phyloP scores from a whole-genome alignment of 2,113 vertebrate genomes.

The Electrona antarctica region DNA sequence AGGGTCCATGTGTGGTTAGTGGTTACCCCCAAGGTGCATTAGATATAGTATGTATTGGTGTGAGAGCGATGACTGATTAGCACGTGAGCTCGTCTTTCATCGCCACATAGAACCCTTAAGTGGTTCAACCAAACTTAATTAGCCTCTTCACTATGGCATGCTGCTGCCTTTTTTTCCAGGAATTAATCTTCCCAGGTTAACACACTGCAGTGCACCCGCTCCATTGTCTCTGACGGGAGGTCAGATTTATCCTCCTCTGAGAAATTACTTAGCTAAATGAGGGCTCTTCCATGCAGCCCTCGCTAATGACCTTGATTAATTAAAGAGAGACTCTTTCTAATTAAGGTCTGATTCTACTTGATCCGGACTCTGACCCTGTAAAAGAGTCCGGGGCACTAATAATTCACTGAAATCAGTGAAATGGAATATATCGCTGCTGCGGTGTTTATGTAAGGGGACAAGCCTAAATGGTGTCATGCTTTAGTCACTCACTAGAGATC shows the following conservation, averaged over 20 bases:
- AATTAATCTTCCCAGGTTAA: conserved; percentile 70
- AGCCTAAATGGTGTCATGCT: not conserved
- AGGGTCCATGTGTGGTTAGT: too few relatives aligned
- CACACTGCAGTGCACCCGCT: conserved; percentile 27
- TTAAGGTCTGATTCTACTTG: conserved; percentile 61
- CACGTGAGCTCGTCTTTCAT: conserved; percentile 43
- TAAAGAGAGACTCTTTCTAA: conserved; percentile 67
- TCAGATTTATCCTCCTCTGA: conserved; percentile 57
- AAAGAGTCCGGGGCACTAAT: conserved; percentile 52
- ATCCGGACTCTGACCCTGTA: conserved; percentile 61
- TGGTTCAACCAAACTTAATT: conserved; percentile 61
- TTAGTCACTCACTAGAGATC: conserved; percentile 19
- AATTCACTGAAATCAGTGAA: conserved; percentile 36
- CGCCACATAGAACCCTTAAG: conserved; percentile 29
- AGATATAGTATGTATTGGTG: too few relatives aligned
- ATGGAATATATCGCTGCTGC: conserved; percentile 16
- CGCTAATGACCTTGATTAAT: conserved; percentile 74
- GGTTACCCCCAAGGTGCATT: too few relatives aligned
- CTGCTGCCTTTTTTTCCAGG: conserved; percentile 35
- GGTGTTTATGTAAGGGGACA: conserved; percentile 14
- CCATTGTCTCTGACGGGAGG: conserved; percentile 50
- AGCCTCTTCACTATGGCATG: conserved; percentile 44
- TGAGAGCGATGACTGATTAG: not conserved
- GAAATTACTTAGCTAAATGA: conserved; percentile 71
- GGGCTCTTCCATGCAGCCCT: conserved; percentile 42